phyloP scores from a whole-genome alignment of 2,797 vertebrate genomes.

The Spea hammondii region DNA sequence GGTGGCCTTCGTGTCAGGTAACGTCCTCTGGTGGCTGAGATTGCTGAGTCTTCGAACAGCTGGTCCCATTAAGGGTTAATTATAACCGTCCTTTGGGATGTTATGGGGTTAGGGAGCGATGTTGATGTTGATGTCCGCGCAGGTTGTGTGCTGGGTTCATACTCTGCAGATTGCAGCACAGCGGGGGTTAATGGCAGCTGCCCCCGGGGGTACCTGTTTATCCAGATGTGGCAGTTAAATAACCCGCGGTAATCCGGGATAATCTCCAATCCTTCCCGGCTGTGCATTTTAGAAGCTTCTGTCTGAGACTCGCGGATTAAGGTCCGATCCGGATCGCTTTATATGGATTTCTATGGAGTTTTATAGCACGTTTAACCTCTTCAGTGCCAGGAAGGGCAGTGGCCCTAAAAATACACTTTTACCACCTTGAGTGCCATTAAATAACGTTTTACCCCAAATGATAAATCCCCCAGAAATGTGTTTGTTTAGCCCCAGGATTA shows the following conservation, averaged over 20 bases:
- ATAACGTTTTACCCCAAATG: no score
- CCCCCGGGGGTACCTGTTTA: background rate
- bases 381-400: background rate
- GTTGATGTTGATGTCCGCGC: no score
- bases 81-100: no score
- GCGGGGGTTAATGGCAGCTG: no score
- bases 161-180: no score
- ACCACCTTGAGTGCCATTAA: background rate
- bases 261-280: conserved; percentile 27
- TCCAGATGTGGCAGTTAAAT: conserved; percentile 38
- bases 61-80: no score
- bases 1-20: conserved; percentile 96
- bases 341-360: background rate
- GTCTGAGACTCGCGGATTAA: conserved; percentile 7
- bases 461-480: no score
- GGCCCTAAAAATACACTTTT: background rate
- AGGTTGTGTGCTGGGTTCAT: no score
- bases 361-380: background rate
- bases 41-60: no score
- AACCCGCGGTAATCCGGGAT: conserved; percentile 43
- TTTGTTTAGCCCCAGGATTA: no score
- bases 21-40: conserved; percentile 50
- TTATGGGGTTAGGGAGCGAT: no score
- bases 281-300: conserved; percentile 41
- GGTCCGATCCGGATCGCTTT: background rate